Conservation (phyloP, 2,888 invertebrate species). For the Tridacna gigas region DNA sequence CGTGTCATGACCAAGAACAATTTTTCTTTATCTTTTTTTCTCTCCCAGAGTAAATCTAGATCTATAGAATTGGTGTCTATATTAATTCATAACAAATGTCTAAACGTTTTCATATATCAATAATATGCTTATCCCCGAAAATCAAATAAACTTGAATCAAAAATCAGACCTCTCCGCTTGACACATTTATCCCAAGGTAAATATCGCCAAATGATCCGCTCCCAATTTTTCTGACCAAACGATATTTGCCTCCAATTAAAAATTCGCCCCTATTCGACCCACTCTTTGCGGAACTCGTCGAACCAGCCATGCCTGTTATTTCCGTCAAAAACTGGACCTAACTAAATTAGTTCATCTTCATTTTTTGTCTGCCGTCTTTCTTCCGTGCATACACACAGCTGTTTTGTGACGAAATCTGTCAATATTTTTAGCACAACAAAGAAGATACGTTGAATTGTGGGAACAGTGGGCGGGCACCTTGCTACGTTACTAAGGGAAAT, state of each 20-base stretch:
- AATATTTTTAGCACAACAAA: slow-evolving; percentile 57
- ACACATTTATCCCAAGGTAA: slow-evolving; percentile 83
- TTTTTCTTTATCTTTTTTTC: background rate
- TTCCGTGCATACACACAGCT: slow-evolving; percentile 44
- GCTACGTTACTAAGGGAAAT: slow-evolving; percentile 58
- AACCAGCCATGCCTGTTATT: slow-evolving; percentile 31
- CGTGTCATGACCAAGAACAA: background rate
- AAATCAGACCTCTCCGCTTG: slow-evolving; percentile 82
- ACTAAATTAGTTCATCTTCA: slow-evolving; percentile 18
- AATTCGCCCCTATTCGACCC: slow-evolving; percentile 78
- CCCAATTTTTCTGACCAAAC: slow-evolving; percentile 84
- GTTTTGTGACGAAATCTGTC: slow-evolving; percentile 50
- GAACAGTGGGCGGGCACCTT: slow-evolving; percentile 64
- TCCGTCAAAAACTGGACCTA: background rate
- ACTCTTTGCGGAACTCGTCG: slow-evolving; percentile 66
- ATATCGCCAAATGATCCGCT: slow-evolving; percentile 85
- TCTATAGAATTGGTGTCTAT: no score
- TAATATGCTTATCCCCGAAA: no score
- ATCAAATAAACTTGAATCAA: background rate
- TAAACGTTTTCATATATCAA: no score
- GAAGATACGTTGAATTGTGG: slow-evolving; percentile 56
- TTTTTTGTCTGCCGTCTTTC: slow-evolving; percentile 28
- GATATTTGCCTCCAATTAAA: slow-evolving; percentile 83
- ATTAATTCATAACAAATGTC: no score
- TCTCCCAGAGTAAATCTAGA: no score